A percentile compares a stretch with the other conserved stretches of the same genome.
Evolutionary conservation across 2,797 vertebrate genomes (phyloP).

Genomic region (Clarias fuscus): DNA sequence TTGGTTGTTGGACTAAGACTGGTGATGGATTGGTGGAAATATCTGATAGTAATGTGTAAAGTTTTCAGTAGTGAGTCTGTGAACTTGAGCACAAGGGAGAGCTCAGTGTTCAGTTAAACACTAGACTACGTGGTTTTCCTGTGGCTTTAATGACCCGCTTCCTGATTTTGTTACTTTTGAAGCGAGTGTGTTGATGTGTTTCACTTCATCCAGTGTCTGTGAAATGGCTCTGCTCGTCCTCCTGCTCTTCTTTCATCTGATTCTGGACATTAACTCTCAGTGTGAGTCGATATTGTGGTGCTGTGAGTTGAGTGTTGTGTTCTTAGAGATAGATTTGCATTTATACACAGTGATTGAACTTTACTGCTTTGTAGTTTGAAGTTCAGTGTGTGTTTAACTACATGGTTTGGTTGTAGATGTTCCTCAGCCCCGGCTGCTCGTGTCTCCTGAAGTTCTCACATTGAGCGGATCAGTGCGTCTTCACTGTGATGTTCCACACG

Average conservation of each 20-base stretch:
- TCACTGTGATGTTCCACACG: too few species aligned
- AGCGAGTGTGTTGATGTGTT: background rate
- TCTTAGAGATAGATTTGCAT: too few species aligned
- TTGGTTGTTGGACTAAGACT: too few species aligned
- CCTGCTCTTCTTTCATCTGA: background rate
- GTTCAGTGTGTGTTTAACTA: background rate
- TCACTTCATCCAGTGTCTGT: background rate
- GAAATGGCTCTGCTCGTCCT: conserved; percentile 2
- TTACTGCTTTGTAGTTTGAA: background rate
- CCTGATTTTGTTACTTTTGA: too few species aligned
- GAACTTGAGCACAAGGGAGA: too few species aligned
- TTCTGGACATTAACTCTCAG: conserved; percentile 8
- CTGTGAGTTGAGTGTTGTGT: background rate
- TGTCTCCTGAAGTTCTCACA: conserved; percentile 3
- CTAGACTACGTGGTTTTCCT: too few species aligned
- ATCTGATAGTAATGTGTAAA: background rate
- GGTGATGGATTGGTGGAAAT: too few species aligned
- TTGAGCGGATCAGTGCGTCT: background rate
- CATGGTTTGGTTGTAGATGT: background rate
- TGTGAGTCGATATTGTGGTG: background rate
- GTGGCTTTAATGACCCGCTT: too few species aligned
- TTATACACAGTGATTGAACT: too few species aligned
- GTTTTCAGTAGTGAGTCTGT: background rate
- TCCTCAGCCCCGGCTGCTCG: background rate
- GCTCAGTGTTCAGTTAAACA: background rate